Percentiles rank a stretch among this genome's conserved stretches.
Conservation (phyloP, 2,113 vertebrate genomes). For the Alethe castanea region DNA sequence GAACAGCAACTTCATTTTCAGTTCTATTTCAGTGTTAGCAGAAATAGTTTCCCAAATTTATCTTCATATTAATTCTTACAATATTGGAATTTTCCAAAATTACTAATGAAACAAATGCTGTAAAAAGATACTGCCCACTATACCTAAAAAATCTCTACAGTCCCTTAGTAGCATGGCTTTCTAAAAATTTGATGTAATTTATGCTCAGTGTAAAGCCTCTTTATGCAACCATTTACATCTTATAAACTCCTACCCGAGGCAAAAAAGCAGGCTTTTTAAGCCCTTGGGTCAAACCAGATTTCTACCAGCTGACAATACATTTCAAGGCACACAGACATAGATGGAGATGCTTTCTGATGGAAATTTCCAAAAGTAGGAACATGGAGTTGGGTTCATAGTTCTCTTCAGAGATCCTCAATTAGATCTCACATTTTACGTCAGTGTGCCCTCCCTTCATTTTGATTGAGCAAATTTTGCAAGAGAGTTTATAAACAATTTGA, state of each 20-base stretch:
- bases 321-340: neutral
- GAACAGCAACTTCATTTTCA: conserved; percentile 15
- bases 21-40: neutral
- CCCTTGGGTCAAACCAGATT: neutral
- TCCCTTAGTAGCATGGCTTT: neutral
- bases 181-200: neutral
- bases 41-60: neutral
- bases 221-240: neutral
- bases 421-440: neutral
- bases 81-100: neutral
- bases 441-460: neutral
- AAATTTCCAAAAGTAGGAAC: neutral
- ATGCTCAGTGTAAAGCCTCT: neutral
- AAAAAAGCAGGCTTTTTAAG: neutral
- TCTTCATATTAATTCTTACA: neutral
- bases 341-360: neutral
- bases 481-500: neutral
- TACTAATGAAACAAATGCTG: neutral
- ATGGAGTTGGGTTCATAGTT: neutral
- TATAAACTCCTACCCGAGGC: neutral
- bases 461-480: neutral
- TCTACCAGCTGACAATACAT: neutral
- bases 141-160: neutral
- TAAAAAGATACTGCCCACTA: neutral
- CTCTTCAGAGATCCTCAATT: neutral